Evolutionary conservation across 2,888 invertebrate species (phyloP).

Genomic region (Geophilus truncorum): DNA sequence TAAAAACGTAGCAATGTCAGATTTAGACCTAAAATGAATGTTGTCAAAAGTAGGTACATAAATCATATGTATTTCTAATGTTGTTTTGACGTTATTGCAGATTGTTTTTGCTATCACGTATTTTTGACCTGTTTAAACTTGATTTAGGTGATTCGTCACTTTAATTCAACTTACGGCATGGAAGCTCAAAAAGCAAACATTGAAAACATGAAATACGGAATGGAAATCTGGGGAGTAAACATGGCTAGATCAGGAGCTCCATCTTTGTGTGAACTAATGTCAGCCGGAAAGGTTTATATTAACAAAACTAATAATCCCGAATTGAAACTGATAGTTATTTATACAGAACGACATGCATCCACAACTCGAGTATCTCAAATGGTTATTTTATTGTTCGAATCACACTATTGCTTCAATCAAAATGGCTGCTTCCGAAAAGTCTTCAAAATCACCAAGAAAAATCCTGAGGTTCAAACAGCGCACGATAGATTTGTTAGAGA

Average conservation of each 20-base stretch:
- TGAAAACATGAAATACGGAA: constrained; percentile 41
- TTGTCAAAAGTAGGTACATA: constrained; percentile 43
- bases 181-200: constrained; percentile 58
- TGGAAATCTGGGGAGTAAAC: neutral
- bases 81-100: too few species aligned
- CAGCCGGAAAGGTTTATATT: constrained; percentile 54
- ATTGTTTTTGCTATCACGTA: too few species aligned
- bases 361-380: constrained; percentile 66
- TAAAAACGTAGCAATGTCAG: too few species aligned
- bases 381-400: constrained; percentile 64
- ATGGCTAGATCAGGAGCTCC: neutral
- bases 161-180: constrained; percentile 59
- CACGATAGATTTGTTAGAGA: constrained; percentile 43
- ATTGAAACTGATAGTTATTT: neutral
- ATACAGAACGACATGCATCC: constrained; percentile 56
- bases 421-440: constrained; percentile 53
- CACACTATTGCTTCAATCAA: constrained; percentile 78
- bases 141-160: constrained; percentile 56
- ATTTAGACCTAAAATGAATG: neutral
- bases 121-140: too few species aligned
- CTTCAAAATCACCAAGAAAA: constrained; percentile 56
- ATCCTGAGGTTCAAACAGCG: constrained; percentile 54
- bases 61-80: too few species aligned
- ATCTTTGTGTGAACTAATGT: constrained; percentile 58
- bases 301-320: neutral